Evolutionary conservation across 92 coral and sea anemone genomes (phyloP), one percentile per base, ranked within the genome.

Genomic region (Epizoanthus illoricatus): DNA sequence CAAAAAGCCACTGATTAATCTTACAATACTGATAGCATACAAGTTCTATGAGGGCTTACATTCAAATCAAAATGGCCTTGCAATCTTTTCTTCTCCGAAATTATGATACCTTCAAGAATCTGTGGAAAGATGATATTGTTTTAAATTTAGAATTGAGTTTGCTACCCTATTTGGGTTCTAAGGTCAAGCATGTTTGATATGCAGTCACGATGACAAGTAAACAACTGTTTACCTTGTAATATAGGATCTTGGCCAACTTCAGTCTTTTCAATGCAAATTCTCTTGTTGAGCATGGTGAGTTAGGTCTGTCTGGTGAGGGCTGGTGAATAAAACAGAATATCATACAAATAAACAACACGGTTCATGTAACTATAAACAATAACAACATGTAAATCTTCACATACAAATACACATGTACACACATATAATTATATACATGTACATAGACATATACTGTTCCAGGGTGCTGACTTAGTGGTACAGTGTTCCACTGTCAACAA

Each of bases 231-330:
- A 95, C 98, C 92, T 95, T 95, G 81, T 91, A 95, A 70, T 95
- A 95, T 20, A 95, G 82, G 55, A 94, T 91, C 76, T 91, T 94
- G 16, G 98, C 98, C 75, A 95, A 91, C 78, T 92, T 95, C 59
- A 91, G 81, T 64, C 98, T 89, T 69, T 94, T 88, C 11, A 88
- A 85, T 9, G 98, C 98, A 95, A 95, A 95, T 78, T 95, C 98
- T 85, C 84, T 87, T 4, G 98, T 95, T 74, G 97, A 95, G 71
- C 97, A 88, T 6, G 98, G 97, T 0, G 97, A 92, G 58, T 92
- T 87, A 0, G 98, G 98, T 58, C 97, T 86, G 63, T 91, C 95
- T 58, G 92, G 88, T 43, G 98, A 95, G 28, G 98, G 98, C 97
- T 95, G 85, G 41, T 39, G 49, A 76, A 42, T 20, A 16, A 0